phyloP scores from a whole-genome alignment of 2,888 invertebrate genomes.

The Zaprionus obscuricornis region DNA sequence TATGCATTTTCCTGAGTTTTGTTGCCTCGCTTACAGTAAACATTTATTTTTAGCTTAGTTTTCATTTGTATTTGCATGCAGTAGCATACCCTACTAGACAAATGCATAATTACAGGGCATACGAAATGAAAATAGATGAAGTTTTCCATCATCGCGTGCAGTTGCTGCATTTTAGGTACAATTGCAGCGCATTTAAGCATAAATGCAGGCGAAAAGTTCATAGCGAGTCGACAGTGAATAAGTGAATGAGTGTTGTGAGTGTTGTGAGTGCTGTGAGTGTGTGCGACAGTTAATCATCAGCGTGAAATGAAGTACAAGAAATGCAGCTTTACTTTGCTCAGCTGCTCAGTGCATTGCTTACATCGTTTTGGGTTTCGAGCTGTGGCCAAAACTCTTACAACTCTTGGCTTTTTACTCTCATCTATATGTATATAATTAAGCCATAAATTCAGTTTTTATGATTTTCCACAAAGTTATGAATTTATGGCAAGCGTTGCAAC shows the following conservation, averaged over 20 bases:
- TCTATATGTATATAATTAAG: slow-evolving; percentile 76
- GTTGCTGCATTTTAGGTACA: slow-evolving; percentile 69
- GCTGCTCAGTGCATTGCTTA: too few relatives aligned
- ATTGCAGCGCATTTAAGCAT: slow-evolving; percentile 70
- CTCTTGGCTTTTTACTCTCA: slow-evolving; percentile 7
- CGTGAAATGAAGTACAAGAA: slow-evolving; percentile 73
- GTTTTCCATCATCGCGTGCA: slow-evolving; percentile 76
- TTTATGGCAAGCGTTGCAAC: slow-evolving; percentile 66
- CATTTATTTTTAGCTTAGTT: too few relatives aligned
- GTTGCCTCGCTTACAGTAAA: too few relatives aligned
- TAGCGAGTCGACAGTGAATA: slow-evolving; percentile 45
- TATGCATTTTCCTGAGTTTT: too few relatives aligned
- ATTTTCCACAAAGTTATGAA: slow-evolving; percentile 80
- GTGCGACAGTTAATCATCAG: slow-evolving; percentile 74
- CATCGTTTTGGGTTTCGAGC: too few relatives aligned
- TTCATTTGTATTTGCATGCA: too few relatives aligned
- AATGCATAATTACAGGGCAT: too few relatives aligned
- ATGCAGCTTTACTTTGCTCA: slow-evolving; percentile 47
- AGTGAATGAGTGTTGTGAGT: slow-evolving; percentile 38
- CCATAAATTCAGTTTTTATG: slow-evolving; percentile 79
- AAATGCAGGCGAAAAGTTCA: slow-evolving; percentile 71
- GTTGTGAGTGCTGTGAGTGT: slow-evolving; percentile 19
- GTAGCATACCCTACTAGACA: too few relatives aligned
- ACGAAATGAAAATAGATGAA: slow-evolving; percentile 57
- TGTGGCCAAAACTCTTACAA: too few relatives aligned